Evolutionary conservation across 2,888 invertebrate species (phyloP), one percentile per base, ranked within the genome.

Genomic region (Gryllus longicercus): DNA sequence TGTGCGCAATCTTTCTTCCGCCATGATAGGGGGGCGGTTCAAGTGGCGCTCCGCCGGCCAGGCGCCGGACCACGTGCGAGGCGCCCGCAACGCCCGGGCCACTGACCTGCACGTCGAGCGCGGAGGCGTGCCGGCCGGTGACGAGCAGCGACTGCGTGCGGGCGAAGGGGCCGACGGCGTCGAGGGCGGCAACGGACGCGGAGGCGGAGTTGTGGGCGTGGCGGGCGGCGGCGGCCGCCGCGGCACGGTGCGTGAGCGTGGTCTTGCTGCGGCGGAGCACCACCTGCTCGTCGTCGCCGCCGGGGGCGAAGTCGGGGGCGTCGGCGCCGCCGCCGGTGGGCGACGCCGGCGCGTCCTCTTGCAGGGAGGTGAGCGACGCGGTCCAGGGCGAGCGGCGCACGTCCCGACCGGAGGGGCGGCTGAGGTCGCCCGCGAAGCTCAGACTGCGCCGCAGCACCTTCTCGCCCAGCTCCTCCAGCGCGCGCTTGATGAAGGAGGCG

Each of bases 371-470:
- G 51, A 86, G 83, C 84, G 86, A 86, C 85, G 85, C 86, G 83
- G 86, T 86, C 86, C 86, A 86, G 81, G 85, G 86, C 21, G 83
- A 84, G 80, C 86, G 63, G 14, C 63, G 63, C n/a, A n/a, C 14
- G 63, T 63, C 63, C n/a, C 63, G 63, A 1, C 63, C 63, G 63
- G 63, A 10, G 63, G 63, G 63, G 11, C 63, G 84, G 82, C 86
- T 85, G 49, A 86, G 83, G 74, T 85, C 86, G 81, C 85, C 86
- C 83, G 85, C 85, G 82, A 86, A 86, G 83, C 86, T 86, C 82
- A 86, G 81, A 81, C 86, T 86, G 76, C 86, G 85, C 51, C 84
- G 86, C 80, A 86, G 85, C 81, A 86, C 85, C 82, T 84, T 85
- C 80, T 86, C 84, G 80, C 85, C 83, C 25, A 79, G 25, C 77